A percentile compares a stretch with the other conserved stretches of the same genome.
These are phyloP conservation scores for Myotis brandtii DNA, from an alignment of 2,113 vertebrate genomes.

Conservation along the genomic window DNA sequence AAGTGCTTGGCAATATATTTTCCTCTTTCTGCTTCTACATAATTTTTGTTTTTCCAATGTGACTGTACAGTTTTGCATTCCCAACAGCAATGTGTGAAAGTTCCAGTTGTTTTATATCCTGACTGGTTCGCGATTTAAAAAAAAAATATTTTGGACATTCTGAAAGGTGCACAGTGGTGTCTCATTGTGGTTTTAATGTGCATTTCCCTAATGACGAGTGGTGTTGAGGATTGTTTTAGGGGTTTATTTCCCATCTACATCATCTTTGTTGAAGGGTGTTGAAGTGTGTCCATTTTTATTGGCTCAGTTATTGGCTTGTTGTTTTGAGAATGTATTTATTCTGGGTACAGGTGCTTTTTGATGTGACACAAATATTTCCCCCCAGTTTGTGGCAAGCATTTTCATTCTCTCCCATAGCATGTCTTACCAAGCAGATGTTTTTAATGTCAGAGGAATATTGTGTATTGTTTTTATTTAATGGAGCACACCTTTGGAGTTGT, in stretches of 20 bases:
- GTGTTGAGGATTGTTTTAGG: background rate
- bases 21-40: background rate
- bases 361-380: background rate
- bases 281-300: background rate
- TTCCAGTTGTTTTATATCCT: background rate
- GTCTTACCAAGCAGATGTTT: background rate
- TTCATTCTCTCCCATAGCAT: background rate
- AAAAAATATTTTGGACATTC: background rate
- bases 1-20: background rate
- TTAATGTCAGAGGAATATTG: background rate
- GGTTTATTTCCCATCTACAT: background rate
- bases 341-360: background rate
- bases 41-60: background rate
- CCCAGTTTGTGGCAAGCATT: background rate
- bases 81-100: background rate
- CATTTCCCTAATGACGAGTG: background rate
- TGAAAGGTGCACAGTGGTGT: background rate
- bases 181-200: background rate
- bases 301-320: background rate
- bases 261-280: background rate
- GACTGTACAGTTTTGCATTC: background rate
- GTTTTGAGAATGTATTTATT: background rate
- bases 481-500: background rate
- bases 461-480: background rate
- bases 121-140: background rate